These are phyloP conservation scores for Sycobia sp. DNA, from an alignment of 1,140 invertebrate species.

Conservation along the genomic window DNA sequence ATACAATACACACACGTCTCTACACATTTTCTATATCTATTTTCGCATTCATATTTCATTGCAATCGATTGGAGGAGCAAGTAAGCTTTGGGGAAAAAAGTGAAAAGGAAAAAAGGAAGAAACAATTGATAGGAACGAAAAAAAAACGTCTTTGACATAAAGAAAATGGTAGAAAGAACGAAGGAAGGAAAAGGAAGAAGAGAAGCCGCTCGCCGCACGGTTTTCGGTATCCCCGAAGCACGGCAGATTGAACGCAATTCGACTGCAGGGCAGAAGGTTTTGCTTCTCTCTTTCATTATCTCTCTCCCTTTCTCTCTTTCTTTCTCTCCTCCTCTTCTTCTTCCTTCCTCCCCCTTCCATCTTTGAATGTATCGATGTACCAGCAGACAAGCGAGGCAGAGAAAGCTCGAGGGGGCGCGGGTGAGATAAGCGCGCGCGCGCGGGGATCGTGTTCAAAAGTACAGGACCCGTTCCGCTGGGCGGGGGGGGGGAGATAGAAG, in stretches of 20 bases:
- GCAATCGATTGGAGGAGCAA: slow-evolving; percentile 4
- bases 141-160: no score
- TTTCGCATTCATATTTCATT: slow-evolving; percentile 12
- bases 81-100: neutral
- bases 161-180: neutral
- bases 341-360: neutral
- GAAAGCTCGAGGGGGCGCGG: slow-evolving; percentile 19
- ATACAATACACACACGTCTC: no score
- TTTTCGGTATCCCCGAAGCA: slow-evolving; percentile 17
- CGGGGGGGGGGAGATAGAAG: slow-evolving; percentile 13
- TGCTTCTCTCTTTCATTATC: neutral
- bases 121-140: neutral
- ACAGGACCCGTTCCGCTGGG: slow-evolving; percentile 27
- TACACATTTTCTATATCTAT: neutral
- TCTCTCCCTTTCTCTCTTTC: slow-evolving; percentile 7
- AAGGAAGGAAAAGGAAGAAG: slow-evolving; percentile 2
- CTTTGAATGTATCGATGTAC: slow-evolving; percentile 5
- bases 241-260: slow-evolving; percentile 30
- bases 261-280: slow-evolving; percentile 7
- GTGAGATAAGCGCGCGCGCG: slow-evolving; percentile 21
- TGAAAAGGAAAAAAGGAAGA: neutral
- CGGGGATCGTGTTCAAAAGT: slow-evolving; percentile 37
- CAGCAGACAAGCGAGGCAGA: slow-evolving; percentile 7
- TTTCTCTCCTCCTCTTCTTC: neutral
- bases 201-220: neutral